phyloP scores from a whole-genome alignment of 1,140 invertebrate genomes.

The Temnothorax curvispinosus region DNA sequence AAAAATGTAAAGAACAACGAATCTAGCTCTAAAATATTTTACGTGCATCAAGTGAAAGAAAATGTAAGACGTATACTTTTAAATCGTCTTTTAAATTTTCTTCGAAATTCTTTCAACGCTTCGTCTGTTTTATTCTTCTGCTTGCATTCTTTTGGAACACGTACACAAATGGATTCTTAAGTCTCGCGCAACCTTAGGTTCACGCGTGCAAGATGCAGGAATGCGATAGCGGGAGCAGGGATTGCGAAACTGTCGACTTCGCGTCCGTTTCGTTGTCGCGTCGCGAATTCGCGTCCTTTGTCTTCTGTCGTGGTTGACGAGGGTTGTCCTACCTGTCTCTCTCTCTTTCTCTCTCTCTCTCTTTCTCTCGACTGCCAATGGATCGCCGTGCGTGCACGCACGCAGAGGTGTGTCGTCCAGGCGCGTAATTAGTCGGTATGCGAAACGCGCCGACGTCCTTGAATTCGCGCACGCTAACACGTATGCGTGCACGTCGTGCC shows the following conservation, averaged over 20 bases:
- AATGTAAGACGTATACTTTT: neutral
- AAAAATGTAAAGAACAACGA: neutral
- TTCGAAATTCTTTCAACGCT: neutral
- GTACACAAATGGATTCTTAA: neutral
- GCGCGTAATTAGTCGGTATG: conserved; percentile 55
- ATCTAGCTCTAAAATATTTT: neutral
- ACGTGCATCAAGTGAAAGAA: no score
- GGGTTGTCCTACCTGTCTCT: neutral
- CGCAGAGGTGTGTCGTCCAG: neutral
- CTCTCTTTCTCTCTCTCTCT: neutral
- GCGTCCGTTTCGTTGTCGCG: neutral
- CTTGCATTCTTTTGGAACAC: neutral
- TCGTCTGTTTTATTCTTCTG: neutral
- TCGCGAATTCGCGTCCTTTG: conserved; percentile 11
- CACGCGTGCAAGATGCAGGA: neutral
- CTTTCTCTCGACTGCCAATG: neutral
- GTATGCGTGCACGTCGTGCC: neutral
- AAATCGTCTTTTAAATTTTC: neutral
- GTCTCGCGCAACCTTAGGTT: neutral
- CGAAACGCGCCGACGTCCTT: conserved; percentile 44
- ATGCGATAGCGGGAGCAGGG: neutral
- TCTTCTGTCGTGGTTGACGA: neutral
- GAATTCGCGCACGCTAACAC: neutral
- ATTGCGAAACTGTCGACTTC: conserved; percentile 19
- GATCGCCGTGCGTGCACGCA: conserved; percentile 8